These are phyloP conservation scores for Helicoverpa zea DNA, from an alignment of 1,140 invertebrate genomes.

Conservation along the genomic window DNA sequence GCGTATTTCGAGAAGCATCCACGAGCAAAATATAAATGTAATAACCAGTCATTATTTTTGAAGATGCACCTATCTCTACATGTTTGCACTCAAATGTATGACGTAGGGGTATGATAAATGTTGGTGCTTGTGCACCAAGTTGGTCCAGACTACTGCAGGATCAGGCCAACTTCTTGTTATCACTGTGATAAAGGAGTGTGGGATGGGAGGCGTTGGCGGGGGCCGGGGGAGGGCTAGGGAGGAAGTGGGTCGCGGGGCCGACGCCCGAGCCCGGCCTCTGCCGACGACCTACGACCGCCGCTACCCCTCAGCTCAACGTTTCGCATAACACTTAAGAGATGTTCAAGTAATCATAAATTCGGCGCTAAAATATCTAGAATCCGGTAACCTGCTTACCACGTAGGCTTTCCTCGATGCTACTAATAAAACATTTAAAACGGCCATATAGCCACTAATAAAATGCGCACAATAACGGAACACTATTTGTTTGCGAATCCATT, in stretches of 20 bases:
- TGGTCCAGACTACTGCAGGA: slow-evolving; percentile 14
- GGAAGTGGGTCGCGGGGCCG: slow-evolving; percentile 82
- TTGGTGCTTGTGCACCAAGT: slow-evolving; percentile 28
- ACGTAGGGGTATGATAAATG: slow-evolving; percentile 14
- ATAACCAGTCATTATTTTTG: too few relatives aligned
- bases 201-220: slow-evolving; percentile 62
- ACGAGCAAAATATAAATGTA: too few relatives aligned
- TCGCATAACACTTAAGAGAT: slow-evolving; percentile 54
- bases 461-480: too few relatives aligned
- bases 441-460: too few relatives aligned
- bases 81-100: background rate
- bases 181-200: slow-evolving; percentile 71
- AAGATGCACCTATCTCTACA: background rate
- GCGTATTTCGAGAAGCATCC: too few relatives aligned
- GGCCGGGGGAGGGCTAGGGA: slow-evolving; percentile 55
- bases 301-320: slow-evolving; percentile 64
- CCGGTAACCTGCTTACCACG: background rate
- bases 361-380: slow-evolving; percentile 5
- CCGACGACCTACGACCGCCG: slow-evolving; percentile 62
- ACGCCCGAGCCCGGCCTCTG: slow-evolving; percentile 75
- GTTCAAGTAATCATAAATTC: slow-evolving; percentile 33
- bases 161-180: slow-evolving; percentile 67
- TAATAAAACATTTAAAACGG: background rate
- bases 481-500: too few relatives aligned
- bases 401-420: background rate